Evolutionary conservation across 2,888 invertebrate species (phyloP).

Genomic region (Acrobasis suavella): DNA sequence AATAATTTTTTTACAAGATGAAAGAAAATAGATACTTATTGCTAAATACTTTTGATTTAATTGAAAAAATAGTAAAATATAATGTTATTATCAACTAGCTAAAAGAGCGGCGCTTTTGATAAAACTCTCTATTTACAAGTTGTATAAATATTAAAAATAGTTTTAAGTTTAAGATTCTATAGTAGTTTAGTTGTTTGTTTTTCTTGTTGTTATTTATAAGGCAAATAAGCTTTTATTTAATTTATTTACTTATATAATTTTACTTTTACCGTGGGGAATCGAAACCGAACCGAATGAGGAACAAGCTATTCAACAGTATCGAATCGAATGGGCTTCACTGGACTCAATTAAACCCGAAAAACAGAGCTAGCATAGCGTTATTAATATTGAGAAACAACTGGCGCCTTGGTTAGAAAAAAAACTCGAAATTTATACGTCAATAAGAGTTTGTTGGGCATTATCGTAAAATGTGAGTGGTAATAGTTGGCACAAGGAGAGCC

Average conservation of each 20-base stretch:
- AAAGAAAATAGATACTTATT: no score
- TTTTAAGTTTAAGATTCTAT: no score
- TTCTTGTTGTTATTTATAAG: no score
- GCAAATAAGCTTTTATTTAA: no score
- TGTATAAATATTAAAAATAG: no score
- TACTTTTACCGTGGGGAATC: background rate
- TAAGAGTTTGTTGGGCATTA: constrained; percentile 76
- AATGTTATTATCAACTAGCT: no score
- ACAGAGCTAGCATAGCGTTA: constrained; percentile 70
- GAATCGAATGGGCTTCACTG: constrained; percentile 49
- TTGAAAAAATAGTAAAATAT: no score
- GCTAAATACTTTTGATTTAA: no score
- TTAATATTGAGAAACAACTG: constrained; percentile 74
- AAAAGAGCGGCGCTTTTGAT: no score
- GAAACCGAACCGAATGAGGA: background rate
- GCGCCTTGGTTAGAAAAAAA: constrained; percentile 68
- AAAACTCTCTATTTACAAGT: no score
- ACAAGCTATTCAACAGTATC: constrained; percentile 32
- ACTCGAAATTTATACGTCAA: constrained; percentile 75
- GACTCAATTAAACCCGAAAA: constrained; percentile 73
- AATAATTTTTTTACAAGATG: no score
- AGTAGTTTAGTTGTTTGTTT: no score
- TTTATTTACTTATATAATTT: background rate
- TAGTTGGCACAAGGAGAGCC: constrained; percentile 75
- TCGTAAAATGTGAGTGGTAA: constrained; percentile 77